Percentiles rank a stretch among this genome's conserved stretches.
Conservation (phyloP, 1,140 invertebrate species). For the Euborellia annulipes region DNA sequence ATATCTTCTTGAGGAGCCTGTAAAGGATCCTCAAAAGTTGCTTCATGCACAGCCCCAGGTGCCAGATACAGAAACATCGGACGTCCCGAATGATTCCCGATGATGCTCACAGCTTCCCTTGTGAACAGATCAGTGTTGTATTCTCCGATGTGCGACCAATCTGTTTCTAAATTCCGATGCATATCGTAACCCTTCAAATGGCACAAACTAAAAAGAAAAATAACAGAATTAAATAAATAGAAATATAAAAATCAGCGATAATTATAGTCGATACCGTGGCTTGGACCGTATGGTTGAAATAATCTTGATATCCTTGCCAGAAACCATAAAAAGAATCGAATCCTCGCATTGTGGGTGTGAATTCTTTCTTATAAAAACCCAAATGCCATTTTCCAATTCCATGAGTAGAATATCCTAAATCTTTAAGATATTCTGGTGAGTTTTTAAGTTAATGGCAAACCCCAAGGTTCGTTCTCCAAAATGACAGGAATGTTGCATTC, state of each 20-base stretch:
- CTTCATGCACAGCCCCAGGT: conserved; percentile 47
- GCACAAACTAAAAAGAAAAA: too few relatives aligned
- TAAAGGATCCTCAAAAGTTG: conserved; percentile 35
- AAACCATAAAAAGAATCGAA: conserved; percentile 76
- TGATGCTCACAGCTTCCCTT: conserved; percentile 39
- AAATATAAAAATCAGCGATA: too few relatives aligned
- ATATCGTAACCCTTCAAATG: too few relatives aligned
- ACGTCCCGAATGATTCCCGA: conserved; percentile 36
- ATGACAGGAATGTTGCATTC: conserved; percentile 67
- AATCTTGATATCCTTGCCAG: conserved; percentile 66
- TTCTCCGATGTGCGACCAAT: conserved; percentile 39
- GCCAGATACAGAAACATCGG: conserved; percentile 53
- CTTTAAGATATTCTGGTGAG: conserved; percentile 55
- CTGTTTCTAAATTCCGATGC: conserved; percentile 26
- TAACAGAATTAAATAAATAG: too few relatives aligned
- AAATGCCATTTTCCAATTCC: conserved; percentile 85
- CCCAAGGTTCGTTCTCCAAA: conserved; percentile 51
- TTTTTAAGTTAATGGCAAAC: conserved; percentile 50
- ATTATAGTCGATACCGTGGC: too few relatives aligned
- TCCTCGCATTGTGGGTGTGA: conserved; percentile 64
- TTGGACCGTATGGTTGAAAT: conserved; percentile 51
- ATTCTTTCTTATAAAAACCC: conserved; percentile 50
- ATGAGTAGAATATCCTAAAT: conserved; percentile 62
- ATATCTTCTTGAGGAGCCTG: conserved; percentile 45
- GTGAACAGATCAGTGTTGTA: conserved; percentile 57